These are phyloP conservation scores for Oconnorella tubifera DNA, from an alignment of 2,888 invertebrate species.

Conservation along the genomic window DNA sequence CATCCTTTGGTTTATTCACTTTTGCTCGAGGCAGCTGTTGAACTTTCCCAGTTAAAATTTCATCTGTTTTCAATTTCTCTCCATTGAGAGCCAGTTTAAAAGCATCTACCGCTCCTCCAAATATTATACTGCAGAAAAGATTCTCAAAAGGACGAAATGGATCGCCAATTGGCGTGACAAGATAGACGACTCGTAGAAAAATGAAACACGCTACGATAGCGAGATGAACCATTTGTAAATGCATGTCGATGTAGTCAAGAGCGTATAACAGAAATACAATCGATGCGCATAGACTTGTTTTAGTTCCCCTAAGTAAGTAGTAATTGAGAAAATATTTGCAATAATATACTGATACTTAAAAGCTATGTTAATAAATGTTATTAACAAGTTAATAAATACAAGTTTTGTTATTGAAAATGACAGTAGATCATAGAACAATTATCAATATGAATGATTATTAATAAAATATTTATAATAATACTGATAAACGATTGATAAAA, in stretches of 20 bases:
- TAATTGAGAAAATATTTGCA: too few species aligned
- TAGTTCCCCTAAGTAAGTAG: conserved; percentile 73
- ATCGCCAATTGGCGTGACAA: conserved; percentile 94
- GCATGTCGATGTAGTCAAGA: conserved; percentile 91
- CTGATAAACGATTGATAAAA: too few species aligned
- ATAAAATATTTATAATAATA: too few species aligned
- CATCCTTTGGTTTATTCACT: background rate
- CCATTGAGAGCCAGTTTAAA: conserved; percentile 6
- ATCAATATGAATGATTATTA: too few species aligned
- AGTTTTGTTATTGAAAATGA: too few species aligned
- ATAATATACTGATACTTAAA: background rate
- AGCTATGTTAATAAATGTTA: too few species aligned
- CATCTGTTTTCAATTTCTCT: background rate
- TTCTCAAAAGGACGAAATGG: conserved; percentile 99
- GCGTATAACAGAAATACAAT: conserved; percentile 94
- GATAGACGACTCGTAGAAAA: conserved; percentile 92
- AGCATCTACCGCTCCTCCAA: conserved; percentile 94
- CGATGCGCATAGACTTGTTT: conserved; percentile 91
- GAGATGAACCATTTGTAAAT: conserved; percentile 94
- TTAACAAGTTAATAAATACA: too few species aligned
- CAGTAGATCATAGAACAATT: too few species aligned
- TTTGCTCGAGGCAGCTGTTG: too few species aligned
- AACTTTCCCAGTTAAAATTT: background rate
- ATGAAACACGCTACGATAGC: conserved; percentile 77
- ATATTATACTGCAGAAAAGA: conserved; percentile 78